Base-by-base conservation (phyloP, 2,888 invertebrate species). In the Dinocampus coccinellae region DNA sequence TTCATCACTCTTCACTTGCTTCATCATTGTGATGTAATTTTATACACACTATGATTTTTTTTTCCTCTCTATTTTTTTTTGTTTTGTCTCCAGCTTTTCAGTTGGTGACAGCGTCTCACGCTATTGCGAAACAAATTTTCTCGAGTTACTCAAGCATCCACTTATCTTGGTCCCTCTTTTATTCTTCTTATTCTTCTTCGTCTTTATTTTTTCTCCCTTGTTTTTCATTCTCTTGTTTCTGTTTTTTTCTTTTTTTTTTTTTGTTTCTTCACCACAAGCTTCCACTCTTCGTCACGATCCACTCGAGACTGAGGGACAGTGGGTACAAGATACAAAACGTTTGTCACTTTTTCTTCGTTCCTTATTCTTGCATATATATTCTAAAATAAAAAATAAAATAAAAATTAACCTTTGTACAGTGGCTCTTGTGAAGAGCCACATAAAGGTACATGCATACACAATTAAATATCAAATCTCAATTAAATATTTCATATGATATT, bases 121-220 rank as follows among this genome's bases (percentile, higher is more conserved):
- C 70, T 65, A 47, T 65, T 42, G 52, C 60, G 73, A 73, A 73
- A 73, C 68, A 70, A 73, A 73, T 73, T 73, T 65, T 70, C 64
- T 64, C 60, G 64, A 73, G 70, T 73, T 70, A 70, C 70, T 73
- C 60, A 65, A 73, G 68, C 68, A 70, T 70, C 73, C 68, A 68
- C 68, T 68, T 63, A 65, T 65, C 60, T 64, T 60, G 52, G 60
- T 60, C 65, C 52, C 68, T 22, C 68, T 67, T 67, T 58, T 36
- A 26, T 63, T 55, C 63, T 55, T 53, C 55, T 52, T 42, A 29
- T 57, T 47, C 29, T 52, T 61, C 63, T 47, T 67, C 24, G 16
- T 26, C 39, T 1, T 36, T 13, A n/a, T 42, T n/a, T 47, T 47
- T n/a, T n/a, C 20, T n/a, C 7, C 13, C 63, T 60, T 20, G n/a